phyloP scores from a whole-genome alignment of 2,888 invertebrate genomes.

The Pollenia labialis region DNA sequence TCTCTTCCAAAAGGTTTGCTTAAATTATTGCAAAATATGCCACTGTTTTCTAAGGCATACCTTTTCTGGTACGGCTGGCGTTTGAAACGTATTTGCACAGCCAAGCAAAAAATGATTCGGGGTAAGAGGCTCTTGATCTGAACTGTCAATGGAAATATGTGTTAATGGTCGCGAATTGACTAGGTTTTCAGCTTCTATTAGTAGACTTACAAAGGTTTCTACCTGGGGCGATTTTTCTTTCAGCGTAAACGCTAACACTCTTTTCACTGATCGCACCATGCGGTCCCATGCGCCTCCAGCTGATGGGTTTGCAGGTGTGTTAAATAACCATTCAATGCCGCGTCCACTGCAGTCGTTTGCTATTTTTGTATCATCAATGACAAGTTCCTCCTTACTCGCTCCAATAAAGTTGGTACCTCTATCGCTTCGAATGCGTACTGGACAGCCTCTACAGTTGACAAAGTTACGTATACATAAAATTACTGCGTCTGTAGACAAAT shows the following conservation, averaged over 20 bases:
- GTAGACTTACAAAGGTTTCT: not conserved
- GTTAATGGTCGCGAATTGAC: slow-evolving; percentile 59
- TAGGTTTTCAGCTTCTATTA: slow-evolving; percentile 33
- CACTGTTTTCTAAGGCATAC: too few relatives aligned
- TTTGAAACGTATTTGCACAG: slow-evolving; percentile 37
- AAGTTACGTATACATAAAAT: slow-evolving; percentile 53
- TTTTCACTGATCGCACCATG: slow-evolving; percentile 64
- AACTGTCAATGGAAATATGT: slow-evolving; percentile 37
- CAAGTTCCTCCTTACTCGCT: slow-evolving; percentile 25
- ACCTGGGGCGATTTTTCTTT: slow-evolving; percentile 48
- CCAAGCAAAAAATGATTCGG: slow-evolving; percentile 64
- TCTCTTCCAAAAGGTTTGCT: too few relatives aligned
- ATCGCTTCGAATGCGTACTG: slow-evolving; percentile 41
- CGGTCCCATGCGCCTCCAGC: too few relatives aligned
- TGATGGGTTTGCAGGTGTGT: too few relatives aligned
- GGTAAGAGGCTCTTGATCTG: slow-evolving; percentile 52
- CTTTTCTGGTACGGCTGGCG: not conserved
- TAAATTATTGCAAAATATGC: too few relatives aligned
- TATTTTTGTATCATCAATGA: not conserved
- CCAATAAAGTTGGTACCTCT: slow-evolving; percentile 33
- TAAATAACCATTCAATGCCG: slow-evolving; percentile 30
- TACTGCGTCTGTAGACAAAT: slow-evolving; percentile 29
- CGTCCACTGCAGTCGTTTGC: slow-evolving; percentile 6
- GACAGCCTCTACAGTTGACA: not conserved
- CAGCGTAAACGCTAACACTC: slow-evolving; percentile 60